Evolutionary conservation across 2,888 invertebrate genomes (phyloP), one percentile per base, ranked within the genome.

Genomic region (Physocephala rufipes): DNA sequence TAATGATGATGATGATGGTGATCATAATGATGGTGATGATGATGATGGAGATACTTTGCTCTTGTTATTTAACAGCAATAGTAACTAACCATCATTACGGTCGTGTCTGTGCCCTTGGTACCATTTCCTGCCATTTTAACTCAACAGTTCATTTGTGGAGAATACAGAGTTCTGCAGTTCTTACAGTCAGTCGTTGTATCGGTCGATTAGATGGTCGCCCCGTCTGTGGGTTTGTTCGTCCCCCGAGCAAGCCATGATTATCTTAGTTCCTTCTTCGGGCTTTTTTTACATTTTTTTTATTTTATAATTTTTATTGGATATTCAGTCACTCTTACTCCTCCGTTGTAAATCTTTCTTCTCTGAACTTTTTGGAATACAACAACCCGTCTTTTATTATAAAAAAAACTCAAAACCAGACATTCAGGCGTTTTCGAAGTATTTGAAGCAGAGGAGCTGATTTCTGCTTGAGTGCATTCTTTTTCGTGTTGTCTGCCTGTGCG

Each of bases 361-460:
- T 55, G 19, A n/a, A 55, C 9, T 13, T 19, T 19, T 55, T 13
- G 13, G 13, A 26, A 21, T 19, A 26, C 55, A 19, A 24, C n/a
- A 53, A 3, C 55, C 13, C 55, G 3, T 16, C 51, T 24, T 13
- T 19, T 28, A 28, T 16, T 12, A 13, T 49, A n/a, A 45, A 58
- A 36, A 51, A 36, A 51, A 24, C 61, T n/a, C n/a, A n/a, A n/a
- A n/a, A n/a, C n/a, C n/a, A n/a, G 47, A 51, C 62, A 30, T 68
- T 68, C 68, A 49, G 68, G 62, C 68, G 51, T 49, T 68, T 47
- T 51, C 47, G 28, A 51, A 19, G 21, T 30, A 24, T 26, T 28
- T 26, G 68, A 51, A 51, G 45, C 68, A 28, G 47, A 67, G 49
- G 36, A 19, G 67, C 30, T 59, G 67, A 59, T 61, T 59, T 47